A percentile compares a stretch with the other conserved stretches of the same genome.
Conservation (phyloP, 1,140 invertebrate genomes). For the Platyscapa corneri region DNA sequence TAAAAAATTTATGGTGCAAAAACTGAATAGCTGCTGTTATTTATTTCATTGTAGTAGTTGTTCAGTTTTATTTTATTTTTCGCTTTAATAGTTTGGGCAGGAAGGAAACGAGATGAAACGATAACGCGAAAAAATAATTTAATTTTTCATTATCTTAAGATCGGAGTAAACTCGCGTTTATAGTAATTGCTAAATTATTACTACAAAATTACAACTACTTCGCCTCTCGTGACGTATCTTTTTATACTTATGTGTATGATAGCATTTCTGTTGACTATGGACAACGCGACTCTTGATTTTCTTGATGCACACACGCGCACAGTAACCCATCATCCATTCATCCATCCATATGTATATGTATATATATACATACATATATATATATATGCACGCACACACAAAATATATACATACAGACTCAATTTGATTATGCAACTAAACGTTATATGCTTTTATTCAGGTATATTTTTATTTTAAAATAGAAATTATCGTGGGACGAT, state of each 20-base stretch:
- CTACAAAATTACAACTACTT: conserved; percentile 31
- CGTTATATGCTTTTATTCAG: conserved; percentile 40
- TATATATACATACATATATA: neutral
- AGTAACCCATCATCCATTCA: neutral
- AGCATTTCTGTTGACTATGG: conserved; percentile 6
- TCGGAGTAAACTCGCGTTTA: conserved; percentile 47
- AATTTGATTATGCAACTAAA: conserved; percentile 40
- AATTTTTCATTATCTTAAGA: conserved; percentile 46
- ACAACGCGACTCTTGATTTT: conserved; percentile 17
- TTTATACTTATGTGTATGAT: neutral
- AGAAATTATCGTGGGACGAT: conserved; percentile 8
- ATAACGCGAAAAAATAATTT: conserved; percentile 41
- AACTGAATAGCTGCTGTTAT: conserved; percentile 8
- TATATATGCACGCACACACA: too few relatives aligned
- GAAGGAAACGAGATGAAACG: conserved; percentile 45
- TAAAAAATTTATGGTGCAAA: conserved; percentile 41
- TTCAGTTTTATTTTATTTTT: conserved; percentile 7
- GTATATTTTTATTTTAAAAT: conserved; percentile 12
- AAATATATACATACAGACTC: conserved; percentile 47
- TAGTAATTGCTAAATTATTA: conserved; percentile 46
- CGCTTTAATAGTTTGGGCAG: conserved; percentile 42
- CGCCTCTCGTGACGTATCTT: conserved; percentile 36
- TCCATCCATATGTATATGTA: conserved; percentile 40
- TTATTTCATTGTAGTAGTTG: conserved; percentile 8
- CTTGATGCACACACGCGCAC: conserved; percentile 36